Conservation (phyloP, 1,140 invertebrate species). For the Calliopsis andreniformis region DNA sequence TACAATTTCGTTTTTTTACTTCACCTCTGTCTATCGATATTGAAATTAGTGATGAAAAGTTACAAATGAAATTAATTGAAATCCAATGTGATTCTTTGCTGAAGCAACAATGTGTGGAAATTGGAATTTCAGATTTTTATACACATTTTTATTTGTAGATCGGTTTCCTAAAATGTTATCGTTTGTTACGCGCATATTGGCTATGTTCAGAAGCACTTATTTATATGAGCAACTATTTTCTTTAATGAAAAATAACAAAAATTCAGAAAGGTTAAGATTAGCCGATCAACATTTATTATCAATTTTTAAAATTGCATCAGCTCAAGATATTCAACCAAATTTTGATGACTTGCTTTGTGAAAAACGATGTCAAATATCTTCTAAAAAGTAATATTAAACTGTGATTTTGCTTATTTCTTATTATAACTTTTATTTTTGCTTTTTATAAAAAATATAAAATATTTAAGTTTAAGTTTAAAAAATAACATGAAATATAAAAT, state of each 20-base stretch:
- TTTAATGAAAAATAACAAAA: conserved; percentile 28
- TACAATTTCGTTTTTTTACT: conserved; percentile 20
- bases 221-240: conserved; percentile 21
- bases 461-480: conserved; percentile 27
- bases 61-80: conserved; percentile 26
- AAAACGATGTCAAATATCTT: conserved; percentile 14
- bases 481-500: conserved; percentile 18
- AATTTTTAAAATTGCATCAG: conserved; percentile 9
- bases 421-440: conserved; percentile 23
- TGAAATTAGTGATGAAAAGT: conserved; percentile 18
- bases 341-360: conserved; percentile 13
- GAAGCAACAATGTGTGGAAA: conserved; percentile 13
- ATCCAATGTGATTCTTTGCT: conserved; percentile 28
- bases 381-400: conserved; percentile 8
- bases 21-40: conserved; percentile 17
- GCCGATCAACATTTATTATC: conserved; percentile 14
- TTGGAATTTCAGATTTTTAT: conserved; percentile 11
- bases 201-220: conserved; percentile 21
- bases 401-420: conserved; percentile 21
- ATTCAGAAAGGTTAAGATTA: conserved; percentile 19
- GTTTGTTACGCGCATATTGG: conserved; percentile 20
- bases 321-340: conserved; percentile 5
- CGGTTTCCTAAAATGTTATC: conserved; percentile 23
- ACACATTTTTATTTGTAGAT: conserved; percentile 17
- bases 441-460: conserved; percentile 23